Percentiles rank a stretch among this genome's conserved stretches.
These are phyloP conservation scores for Tribolium madens DNA, from an alignment of 1,140 invertebrate genomes.

Conservation along the genomic window DNA sequence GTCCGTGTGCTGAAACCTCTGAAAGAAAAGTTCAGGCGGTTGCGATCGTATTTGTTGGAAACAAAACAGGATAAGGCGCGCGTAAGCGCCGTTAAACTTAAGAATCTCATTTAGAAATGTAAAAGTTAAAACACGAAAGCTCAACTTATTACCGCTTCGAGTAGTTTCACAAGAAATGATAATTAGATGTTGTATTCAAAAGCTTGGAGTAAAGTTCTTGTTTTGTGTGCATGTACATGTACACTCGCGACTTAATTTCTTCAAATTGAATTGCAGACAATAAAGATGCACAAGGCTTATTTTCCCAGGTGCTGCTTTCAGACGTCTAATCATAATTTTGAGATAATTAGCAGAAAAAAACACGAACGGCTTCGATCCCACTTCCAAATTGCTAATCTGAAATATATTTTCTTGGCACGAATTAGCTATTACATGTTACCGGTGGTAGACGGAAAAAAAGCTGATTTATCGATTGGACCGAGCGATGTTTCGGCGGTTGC, in stretches of 20 bases:
- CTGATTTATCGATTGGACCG: slow-evolving; percentile 30
- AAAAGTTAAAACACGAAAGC: slow-evolving; percentile 31
- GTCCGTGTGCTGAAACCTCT: not conserved
- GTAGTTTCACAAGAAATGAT: slow-evolving; percentile 37
- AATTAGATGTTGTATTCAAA: slow-evolving; percentile 43
- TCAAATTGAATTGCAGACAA: slow-evolving; percentile 15
- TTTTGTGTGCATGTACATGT: slow-evolving; percentile 1
- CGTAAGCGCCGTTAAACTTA: slow-evolving; percentile 27
- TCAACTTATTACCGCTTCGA: slow-evolving; percentile 17
- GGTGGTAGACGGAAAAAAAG: slow-evolving; percentile 7
- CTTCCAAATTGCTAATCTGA: not conserved
- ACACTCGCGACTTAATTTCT: slow-evolving; percentile 1
- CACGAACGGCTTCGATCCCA: not conserved
- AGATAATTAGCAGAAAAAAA: slow-evolving; percentile 8
- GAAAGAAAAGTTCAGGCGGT: slow-evolving; percentile 4
- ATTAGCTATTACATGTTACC: slow-evolving; percentile 6
- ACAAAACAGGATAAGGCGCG: slow-evolving; percentile 4
- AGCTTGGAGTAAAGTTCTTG: slow-evolving; percentile 16
- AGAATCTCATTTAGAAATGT: slow-evolving; percentile 23
- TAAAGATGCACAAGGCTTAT: not conserved
- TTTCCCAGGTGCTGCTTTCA: not conserved
- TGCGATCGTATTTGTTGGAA: slow-evolving; percentile 9
- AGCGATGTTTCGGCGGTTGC: slow-evolving; percentile 27
- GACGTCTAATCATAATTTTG: not conserved
- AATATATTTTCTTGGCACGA: slow-evolving; percentile 8